Evolutionary conservation across 1,140 invertebrate genomes (phyloP), one percentile per base, ranked within the genome.

Genomic region (Drosophila melanica): DNA sequence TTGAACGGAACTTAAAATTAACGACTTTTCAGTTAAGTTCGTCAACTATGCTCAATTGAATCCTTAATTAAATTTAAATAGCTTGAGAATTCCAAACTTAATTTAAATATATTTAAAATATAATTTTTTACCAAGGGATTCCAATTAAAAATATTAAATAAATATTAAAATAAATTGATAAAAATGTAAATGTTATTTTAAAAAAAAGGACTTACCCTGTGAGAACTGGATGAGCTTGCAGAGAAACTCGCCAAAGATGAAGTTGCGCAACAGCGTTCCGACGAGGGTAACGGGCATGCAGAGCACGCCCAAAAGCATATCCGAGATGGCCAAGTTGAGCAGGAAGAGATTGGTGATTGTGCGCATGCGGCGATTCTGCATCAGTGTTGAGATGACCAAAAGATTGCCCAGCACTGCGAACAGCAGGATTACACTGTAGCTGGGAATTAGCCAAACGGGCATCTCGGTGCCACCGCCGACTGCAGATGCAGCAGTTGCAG

Each of bases 311-410:
- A 98, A 93, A 4, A 98, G 92, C 55, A 98, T 94, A 92, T 97
- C 97, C 7, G 96, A 95, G 51, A 97, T 93, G 8, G 96, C 96
- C 93, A 97, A 93, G 92, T 98, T 98, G n/a, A 97, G 93, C 18
- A 98, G 93, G 91, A 97, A 97, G 9, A 97, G 95, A 90, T 98
- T 97, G 6, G 97, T 97, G 8, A 98, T 96, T 0, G 97, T 97
- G 53, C 97, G 93, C 97, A 98, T 97, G 71, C 96, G 92, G 77
- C 95, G 95, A 91, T 97, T 97, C 84, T 96, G 95, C 0, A 96
- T 94, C 37, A 98, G 92, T 0, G 96, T 97, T 2, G 96, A 94
- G 44, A 97, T 95, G 4, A 97, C 96, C 55, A 97, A 91, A 4
- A 94, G 94, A 92, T 98, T 98, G 0, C 97, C 97, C 2, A 96